Evolutionary conservation across 1,140 invertebrate species (phyloP).

Genomic region (Helicoverpa armigera): DNA sequence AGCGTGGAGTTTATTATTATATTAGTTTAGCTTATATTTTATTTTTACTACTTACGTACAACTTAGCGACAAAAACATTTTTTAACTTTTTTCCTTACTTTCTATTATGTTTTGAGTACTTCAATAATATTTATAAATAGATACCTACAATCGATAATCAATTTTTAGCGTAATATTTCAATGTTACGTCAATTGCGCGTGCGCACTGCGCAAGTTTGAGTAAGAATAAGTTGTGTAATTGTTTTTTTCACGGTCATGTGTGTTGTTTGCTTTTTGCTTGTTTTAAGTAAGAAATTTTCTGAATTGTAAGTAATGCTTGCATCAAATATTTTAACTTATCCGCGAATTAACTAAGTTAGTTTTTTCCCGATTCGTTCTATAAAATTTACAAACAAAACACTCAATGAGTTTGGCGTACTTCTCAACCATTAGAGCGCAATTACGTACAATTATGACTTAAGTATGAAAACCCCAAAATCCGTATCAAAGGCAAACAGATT

Average conservation of each 20-base stretch:
- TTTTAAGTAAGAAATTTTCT: not conserved
- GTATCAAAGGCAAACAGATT: conserved; percentile 48
- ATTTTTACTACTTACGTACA: too few relatives aligned
- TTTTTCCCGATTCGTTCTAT: not conserved
- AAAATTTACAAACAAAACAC: not conserved
- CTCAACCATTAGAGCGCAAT: not conserved
- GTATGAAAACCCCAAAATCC: conserved; percentile 16
- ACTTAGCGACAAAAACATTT: too few relatives aligned
- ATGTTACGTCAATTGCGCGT: conserved; percentile 18
- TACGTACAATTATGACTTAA: conserved; percentile 15
- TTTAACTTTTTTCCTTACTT: not conserved
- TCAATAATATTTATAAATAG: not conserved
- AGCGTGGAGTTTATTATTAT: too few relatives aligned
- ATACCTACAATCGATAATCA: not conserved
- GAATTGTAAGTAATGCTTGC: too few relatives aligned
- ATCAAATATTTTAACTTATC: not conserved
- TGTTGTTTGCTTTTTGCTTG: not conserved
- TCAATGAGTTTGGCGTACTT: not conserved
- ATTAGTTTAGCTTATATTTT: too few relatives aligned
- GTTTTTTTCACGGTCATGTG: conserved; percentile 22
- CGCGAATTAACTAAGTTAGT: too few relatives aligned
- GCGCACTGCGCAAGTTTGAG: conserved; percentile 16
- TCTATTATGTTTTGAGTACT: not conserved
- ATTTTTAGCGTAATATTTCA: conserved; percentile 11
- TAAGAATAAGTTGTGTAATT: conserved; percentile 30